These are phyloP conservation scores for Sebastes cheni DNA, from an alignment of 2,797 vertebrate genomes.

Conservation along the genomic window DNA sequence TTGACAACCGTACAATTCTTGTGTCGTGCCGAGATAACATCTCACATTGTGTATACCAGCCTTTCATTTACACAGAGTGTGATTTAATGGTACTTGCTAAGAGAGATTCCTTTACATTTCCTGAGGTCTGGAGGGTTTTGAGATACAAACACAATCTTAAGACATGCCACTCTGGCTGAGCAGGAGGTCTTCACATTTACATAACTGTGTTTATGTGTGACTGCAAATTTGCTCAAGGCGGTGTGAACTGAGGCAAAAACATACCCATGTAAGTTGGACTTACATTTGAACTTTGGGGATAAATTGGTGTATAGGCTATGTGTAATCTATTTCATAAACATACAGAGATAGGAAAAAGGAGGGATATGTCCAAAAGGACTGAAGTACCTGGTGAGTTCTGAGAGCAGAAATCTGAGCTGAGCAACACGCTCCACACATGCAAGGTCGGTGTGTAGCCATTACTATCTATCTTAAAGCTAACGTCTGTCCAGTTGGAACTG, in stretches of 20 bases:
- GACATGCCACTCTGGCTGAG: background rate
- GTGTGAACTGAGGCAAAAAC: background rate
- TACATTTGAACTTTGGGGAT: background rate
- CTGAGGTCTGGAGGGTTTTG: too few relatives aligned
- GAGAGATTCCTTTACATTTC: background rate
- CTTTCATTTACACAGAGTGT: slow-evolving; percentile 17
- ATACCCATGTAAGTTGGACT: background rate
- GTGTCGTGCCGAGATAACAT: background rate
- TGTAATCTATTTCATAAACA: background rate
- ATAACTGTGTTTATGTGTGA: background rate
- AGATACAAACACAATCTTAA: background rate
- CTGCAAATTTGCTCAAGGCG: background rate
- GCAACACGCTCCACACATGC: background rate
- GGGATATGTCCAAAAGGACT: background rate
- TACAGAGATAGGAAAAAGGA: background rate
- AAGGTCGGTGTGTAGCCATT: background rate
- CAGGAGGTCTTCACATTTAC: background rate
- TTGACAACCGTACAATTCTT: background rate
- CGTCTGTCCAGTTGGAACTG: background rate
- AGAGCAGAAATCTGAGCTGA: background rate
- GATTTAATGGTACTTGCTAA: background rate
- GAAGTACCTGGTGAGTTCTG: background rate
- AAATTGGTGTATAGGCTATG: background rate
- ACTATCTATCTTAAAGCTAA: background rate
- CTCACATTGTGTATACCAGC: background rate